Evolutionary conservation across 2,888 invertebrate genomes (phyloP).

Genomic region (Trichogramma dendrolimi): DNA sequence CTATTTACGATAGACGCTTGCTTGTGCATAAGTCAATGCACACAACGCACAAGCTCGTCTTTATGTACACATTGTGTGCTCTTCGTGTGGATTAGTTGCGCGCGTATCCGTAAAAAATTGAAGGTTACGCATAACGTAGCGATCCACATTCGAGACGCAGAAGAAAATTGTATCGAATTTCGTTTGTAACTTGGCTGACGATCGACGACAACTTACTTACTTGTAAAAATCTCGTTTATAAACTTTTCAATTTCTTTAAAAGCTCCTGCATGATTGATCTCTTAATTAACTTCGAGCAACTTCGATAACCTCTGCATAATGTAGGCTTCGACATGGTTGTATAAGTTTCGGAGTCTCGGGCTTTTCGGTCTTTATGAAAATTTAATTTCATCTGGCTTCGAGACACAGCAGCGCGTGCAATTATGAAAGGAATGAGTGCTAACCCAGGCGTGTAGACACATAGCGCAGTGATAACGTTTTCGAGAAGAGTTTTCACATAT

Average conservation of each 20-base stretch:
- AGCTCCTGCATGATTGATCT: background rate
- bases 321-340: background rate
- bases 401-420: background rate
- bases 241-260: background rate
- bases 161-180: too few relatives aligned
- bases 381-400: slow-evolving; percentile 14
- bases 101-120: too few relatives aligned
- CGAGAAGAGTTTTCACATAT: too few relatives aligned
- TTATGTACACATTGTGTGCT: background rate
- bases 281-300: background rate
- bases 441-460: too few relatives aligned
- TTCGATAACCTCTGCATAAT: background rate
- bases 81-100: background rate
- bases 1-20: background rate
- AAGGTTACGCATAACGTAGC: too few relatives aligned
- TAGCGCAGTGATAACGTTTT: too few relatives aligned
- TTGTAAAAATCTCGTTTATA: too few relatives aligned
- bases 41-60: background rate
- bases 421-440: too few relatives aligned
- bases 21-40: background rate
- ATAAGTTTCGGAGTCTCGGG: slow-evolving; percentile 15
- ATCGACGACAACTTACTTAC: too few relatives aligned
- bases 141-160: too few relatives aligned
- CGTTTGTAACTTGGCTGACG: too few relatives aligned
- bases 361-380: slow-evolving; percentile 17